These are phyloP conservation scores for Megalurothrips usitatus DNA, from an alignment of 2,888 invertebrate species.

Conservation along the genomic window DNA sequence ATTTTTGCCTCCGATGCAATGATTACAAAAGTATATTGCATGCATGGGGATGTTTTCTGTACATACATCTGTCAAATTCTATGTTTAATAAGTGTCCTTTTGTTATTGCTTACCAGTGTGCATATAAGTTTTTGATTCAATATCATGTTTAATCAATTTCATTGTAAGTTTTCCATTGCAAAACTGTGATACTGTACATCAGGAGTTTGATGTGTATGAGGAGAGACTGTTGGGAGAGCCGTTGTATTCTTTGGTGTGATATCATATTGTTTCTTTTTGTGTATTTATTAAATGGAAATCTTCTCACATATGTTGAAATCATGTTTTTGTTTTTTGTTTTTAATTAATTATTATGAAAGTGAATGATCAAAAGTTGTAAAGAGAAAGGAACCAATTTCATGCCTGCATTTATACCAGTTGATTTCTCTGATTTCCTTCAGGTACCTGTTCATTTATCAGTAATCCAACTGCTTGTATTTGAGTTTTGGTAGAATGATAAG, in stretches of 20 bases:
- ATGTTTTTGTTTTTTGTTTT: constrained; percentile 12
- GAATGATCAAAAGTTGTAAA: neutral
- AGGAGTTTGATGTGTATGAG: constrained; percentile 8
- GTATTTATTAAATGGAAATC: constrained; percentile 23
- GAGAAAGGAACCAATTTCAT: neutral
- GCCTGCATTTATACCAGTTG: neutral
- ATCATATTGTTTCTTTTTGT: constrained; percentile 23
- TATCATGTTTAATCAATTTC: constrained; percentile 20
- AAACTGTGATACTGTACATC: constrained; percentile 20
- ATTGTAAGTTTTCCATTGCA: constrained; percentile 23
- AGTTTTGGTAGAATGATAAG: neutral
- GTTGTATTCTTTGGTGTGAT: constrained; percentile 26
- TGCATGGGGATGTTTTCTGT: neutral
- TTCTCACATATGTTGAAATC: neutral
- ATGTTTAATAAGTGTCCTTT: constrained; percentile 3
- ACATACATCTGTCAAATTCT: constrained; percentile 6
- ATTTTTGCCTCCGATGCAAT: neutral
- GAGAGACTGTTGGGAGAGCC: constrained; percentile 9
- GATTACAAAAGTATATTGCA: neutral
- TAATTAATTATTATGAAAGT: neutral
- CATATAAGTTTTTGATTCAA: constrained; percentile 17
- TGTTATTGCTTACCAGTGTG: constrained; percentile 26
- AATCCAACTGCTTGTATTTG: neutral
- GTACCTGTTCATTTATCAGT: neutral
- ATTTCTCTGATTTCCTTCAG: neutral